Base-by-base conservation (phyloP, 2,113 vertebrate genomes). In the Lophius piscatorius region DNA sequence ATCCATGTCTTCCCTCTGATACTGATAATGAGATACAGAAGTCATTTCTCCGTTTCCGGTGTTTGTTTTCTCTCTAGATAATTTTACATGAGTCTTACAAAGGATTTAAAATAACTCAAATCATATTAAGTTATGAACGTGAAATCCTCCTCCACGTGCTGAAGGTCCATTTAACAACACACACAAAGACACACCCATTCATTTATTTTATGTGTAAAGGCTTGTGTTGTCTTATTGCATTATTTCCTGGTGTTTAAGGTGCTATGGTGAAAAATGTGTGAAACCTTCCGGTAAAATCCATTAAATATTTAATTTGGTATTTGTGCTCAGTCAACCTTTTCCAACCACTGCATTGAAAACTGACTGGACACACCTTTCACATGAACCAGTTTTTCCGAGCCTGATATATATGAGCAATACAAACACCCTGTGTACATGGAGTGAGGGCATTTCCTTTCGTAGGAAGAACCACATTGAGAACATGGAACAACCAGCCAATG, bases 361-460 rank as follows among this genome's bases (percentile, higher is more conserved):
- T 31, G 49, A 74, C 8, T 36, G 72, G 73, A 82, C 83, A 87
- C 82, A 86, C 89, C 87, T 87, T 74, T 70, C 62, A 61, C 71
- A 68, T 84, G 80, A 90, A 84, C 68, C 64, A 81, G 71, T 87
- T 91, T 90, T 91, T 90, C 88, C 89, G 36, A 70, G 56, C 70
- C 66, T 86, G 84, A 75, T 74, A 80, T 72, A 84, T 82, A 87
- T 86, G 39, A 66, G 77, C 35, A 86, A 73, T 54, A 87, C 86
- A 89, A 89, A 87, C 82, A 81, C 50, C 42, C 81, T 70, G 71
- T 85, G 85, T 81, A 59, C 5, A 23, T 58, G 38, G 66, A 71
- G 41, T 46, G 20, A 71, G 87, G 86, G 81, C 63, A 72, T 78
- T 83, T 85, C 81, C 78, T 86, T 69, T 81, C 77, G 71, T 69